A percentile compares a stretch with the other conserved stretches of the same genome.
Evolutionary conservation across 2,797 vertebrate species (phyloP).

Genomic region (Dicrostonyx torquatus): DNA sequence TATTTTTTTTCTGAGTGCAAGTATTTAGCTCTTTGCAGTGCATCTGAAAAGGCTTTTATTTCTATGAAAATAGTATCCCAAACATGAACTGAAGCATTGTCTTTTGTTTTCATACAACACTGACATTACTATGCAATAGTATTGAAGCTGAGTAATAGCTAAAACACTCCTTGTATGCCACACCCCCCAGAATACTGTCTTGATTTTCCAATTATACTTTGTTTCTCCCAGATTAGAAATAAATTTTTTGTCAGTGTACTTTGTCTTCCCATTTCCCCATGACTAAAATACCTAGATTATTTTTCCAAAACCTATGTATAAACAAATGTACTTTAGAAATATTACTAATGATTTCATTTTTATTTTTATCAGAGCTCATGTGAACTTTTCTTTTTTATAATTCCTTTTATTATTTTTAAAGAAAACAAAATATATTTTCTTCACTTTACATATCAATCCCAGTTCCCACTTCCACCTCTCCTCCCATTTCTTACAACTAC

Average conservation of each 20-base stretch:
- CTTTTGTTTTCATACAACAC: background rate
- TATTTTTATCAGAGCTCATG: too few species aligned
- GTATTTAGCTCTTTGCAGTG: background rate
- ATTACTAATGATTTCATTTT: background rate
- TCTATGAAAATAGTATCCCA: background rate
- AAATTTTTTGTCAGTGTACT: background rate
- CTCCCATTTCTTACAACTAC: too few species aligned
- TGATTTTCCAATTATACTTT: background rate
- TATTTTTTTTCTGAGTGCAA: background rate
- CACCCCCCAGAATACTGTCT: too few species aligned
- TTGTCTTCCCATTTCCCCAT: background rate
- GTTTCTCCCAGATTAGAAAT: background rate
- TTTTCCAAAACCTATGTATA: background rate
- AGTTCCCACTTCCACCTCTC: too few species aligned
- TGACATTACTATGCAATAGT: background rate
- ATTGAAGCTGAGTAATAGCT: fast-evolving
- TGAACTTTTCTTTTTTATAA: too few species aligned
- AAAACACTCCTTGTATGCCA: background rate
- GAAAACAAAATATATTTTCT: too few species aligned
- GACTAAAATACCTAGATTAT: background rate
- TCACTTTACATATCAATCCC: too few species aligned
- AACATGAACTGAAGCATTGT: background rate
- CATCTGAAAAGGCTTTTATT: background rate
- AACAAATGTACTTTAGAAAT: background rate
- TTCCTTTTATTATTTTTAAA: too few species aligned